phyloP scores from a whole-genome alignment of 2,797 vertebrate genomes.

The Poecilia gillii region DNA sequence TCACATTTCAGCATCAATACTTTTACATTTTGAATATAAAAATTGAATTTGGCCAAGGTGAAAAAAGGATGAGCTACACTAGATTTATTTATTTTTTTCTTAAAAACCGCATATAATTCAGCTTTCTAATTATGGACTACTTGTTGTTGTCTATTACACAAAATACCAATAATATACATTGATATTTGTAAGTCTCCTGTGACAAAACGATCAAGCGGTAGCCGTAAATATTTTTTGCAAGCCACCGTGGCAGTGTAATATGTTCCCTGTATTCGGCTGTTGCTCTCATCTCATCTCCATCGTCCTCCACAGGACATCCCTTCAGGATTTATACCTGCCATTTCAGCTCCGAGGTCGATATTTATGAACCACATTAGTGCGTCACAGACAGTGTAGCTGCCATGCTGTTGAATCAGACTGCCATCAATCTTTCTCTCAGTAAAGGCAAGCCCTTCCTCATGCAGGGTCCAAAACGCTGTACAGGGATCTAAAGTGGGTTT shows the following conservation, averaged over 20 bases:
- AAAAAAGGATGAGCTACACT: no score
- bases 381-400: constrained; percentile 65
- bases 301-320: constrained; percentile 48
- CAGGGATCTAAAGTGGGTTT: constrained; percentile 37
- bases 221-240: not conserved
- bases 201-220: not conserved
- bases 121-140: not conserved
- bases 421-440: constrained; percentile 53
- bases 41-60: not conserved
- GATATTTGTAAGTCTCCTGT: not conserved
- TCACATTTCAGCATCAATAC: not conserved
- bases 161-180: not conserved
- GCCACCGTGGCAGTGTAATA: constrained; percentile 43
- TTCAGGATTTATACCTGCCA: constrained; percentile 71
- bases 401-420: constrained; percentile 34
- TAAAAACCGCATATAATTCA: not conserved
- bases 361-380: constrained; percentile 77
- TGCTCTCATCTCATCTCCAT: constrained; percentile 36
- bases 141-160: not conserved
- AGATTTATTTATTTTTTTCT: not conserved
- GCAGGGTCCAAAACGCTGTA: constrained; percentile 40
- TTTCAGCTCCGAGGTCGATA: constrained; percentile 70
- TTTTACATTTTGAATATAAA: not conserved
- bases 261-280: constrained; percentile 37
- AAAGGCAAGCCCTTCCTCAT: constrained; percentile 31